Evolutionary conservation across 2,797 vertebrate species (phyloP).

Genomic region (Bufotes viridis): DNA sequence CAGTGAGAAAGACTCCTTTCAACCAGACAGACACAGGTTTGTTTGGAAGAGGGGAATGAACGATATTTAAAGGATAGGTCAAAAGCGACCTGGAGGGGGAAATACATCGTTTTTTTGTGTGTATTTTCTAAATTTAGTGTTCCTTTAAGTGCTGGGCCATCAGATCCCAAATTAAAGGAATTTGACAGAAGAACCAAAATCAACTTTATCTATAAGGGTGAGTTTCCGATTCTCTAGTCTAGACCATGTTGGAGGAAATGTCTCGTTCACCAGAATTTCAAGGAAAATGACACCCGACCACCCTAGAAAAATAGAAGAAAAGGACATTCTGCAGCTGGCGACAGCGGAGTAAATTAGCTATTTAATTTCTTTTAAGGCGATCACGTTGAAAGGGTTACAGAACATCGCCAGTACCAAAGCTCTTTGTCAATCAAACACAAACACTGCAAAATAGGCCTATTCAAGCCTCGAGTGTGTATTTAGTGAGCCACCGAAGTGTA

Average conservation of each 20-base stretch:
- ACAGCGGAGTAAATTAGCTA: constrained; percentile 49
- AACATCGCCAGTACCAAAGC: constrained; percentile 39
- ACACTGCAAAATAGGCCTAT: constrained; percentile 55
- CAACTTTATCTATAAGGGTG: background rate
- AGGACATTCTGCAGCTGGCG: constrained; percentile 38
- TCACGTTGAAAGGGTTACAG: constrained; percentile 51
- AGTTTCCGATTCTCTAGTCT: background rate
- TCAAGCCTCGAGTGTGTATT: constrained; percentile 59
- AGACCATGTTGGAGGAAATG: background rate
- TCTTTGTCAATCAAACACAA: constrained; percentile 60
- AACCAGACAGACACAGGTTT: too few relatives aligned
- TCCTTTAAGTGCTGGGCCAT: background rate
- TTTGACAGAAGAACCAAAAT: background rate
- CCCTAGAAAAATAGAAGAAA: constrained; percentile 14
- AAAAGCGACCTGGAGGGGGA: too few relatives aligned
- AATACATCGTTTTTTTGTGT: background rate
- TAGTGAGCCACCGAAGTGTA: constrained; percentile 54
- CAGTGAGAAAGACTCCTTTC: too few relatives aligned
- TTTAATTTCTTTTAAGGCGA: constrained; percentile 46
- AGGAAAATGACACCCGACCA: constrained; percentile 18
- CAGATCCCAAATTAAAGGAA: background rate
- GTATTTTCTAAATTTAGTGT: background rate
- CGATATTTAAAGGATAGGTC: too few relatives aligned
- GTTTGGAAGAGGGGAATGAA: too few relatives aligned
- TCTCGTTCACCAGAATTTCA: background rate